Evolutionary conservation across 2,888 invertebrate genomes (phyloP), one percentile per base, ranked within the genome.

Genomic region (Cantharis rufa): DNA sequence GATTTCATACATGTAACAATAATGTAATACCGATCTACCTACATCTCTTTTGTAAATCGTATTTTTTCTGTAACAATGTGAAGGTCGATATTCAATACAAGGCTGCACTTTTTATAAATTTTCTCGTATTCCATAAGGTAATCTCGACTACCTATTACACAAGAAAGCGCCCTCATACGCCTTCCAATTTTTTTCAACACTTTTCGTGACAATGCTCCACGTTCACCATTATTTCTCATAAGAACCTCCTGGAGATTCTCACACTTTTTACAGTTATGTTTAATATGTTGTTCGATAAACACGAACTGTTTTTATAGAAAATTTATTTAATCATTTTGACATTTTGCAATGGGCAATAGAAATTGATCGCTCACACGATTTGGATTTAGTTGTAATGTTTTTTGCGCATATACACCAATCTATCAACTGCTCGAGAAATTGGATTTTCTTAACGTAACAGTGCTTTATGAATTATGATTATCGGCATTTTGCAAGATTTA

Each of bases 1-100:
- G 64, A 66, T 66, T 66, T 66, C 64, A 66, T 66, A 24, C 64
- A 66, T 66, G 18, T 66, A 48, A 66, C 64, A 66, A 66, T 66
- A 48, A 66, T 66, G 64, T 66, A 66, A 66, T 66, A 66, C 48
- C 48, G 48, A 48, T 66, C 64, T 66, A 21, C 64, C 64, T 21
- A 66, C 64, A 66, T 66, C 21, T 66, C 64, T 66, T 66, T 66
- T 66, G 64, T 66, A 66, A 9, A 21, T 21, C 9, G 1, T 24
- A n/a, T 66, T 66, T 66, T 66, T n/a, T n/a, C 64, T 18, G 21
- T 21, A 66, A 66, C 64, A 66, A 66, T 66, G 64, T 66, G 64
- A 66, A 66, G 64, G 64, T 66, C 64, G 64, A 16, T 16, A n/a
- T 48, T 7, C 24, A 63, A 63, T 18, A 66, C 64, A 66, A 66